Base-by-base conservation (phyloP, 2,797 vertebrate species). In the Myotis vivesi region DNA sequence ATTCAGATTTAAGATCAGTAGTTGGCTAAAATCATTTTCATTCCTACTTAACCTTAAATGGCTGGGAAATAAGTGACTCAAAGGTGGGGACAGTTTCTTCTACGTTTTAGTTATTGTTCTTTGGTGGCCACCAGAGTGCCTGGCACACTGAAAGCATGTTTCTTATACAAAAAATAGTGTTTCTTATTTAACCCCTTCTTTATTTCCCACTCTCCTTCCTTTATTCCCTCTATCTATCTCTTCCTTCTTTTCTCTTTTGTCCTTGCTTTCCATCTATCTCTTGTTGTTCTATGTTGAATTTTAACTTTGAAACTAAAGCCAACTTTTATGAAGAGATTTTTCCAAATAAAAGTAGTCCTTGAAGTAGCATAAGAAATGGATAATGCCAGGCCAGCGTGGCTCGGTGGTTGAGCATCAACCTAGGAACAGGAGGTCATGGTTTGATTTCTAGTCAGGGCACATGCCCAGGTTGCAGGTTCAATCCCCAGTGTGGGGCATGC, bases 251-350 rank as follows among this genome's bases (percentile, higher is more conserved):
- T 44, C 15, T 59, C 16, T 73, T 75, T 23, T 15, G 68, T 68
- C 76, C 30, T 72, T 79, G n/a, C 12, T 87, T 92, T 83, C 57
- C 4, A 10, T 36, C 2, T 76, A 28, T 84, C 10, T 8, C 49
- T 94, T 96, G 36, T 80, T 93, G 15, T 51, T 86, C 17, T 4
- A 83, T 25, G 30, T 57, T 80, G 46, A 59, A 11, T 91, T 96
- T 90, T 77, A 91, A 19, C 25, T 84, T 84, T 93, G 83, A 92
- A 82, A 38, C 72, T 68, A 82, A 90, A 80, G 66, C 89, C 0
- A 2, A 41, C 62, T 62, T 94, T 96, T 62, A 51, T 49, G 86
- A 85, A 75, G 68, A 86, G 23, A 28, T 95, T 86, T 96, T 88
- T 46, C 23, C 44, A 11, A 33, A 64, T 80, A 19, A 81, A 96